Conservation (phyloP, 2,888 invertebrate species). For the Drosophila multiciliata region DNA sequence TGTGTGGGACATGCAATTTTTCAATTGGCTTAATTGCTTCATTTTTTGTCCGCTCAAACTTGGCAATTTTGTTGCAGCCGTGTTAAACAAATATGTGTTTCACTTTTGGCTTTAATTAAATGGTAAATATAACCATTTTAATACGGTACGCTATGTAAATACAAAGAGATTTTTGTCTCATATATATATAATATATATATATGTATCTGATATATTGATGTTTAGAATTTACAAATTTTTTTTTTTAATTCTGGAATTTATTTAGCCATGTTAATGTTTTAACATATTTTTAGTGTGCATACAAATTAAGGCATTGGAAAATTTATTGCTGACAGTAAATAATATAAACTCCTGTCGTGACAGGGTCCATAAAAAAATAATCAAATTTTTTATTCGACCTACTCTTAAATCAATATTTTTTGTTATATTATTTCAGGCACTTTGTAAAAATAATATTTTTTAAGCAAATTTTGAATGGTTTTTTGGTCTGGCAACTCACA, state of each 20-base stretch:
- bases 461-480: constrained; percentile 21
- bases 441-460: not conserved
- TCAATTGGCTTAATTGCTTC: constrained; percentile 72
- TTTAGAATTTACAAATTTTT: too few species aligned
- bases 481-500: constrained; percentile 42
- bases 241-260: too few species aligned
- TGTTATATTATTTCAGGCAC: not conserved
- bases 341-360: not conserved
- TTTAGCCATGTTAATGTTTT: too few species aligned
- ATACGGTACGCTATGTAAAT: not conserved
- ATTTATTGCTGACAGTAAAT: not conserved
- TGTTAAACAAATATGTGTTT: not conserved
- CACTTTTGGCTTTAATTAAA: not conserved
- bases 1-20: constrained; percentile 69
- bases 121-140: not conserved
- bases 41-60: constrained; percentile 45
- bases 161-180: not conserved
- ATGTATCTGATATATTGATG: too few species aligned
- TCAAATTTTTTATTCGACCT: not conserved
- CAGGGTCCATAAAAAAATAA: not conserved
- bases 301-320: not conserved
- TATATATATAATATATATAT: not conserved
- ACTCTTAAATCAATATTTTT: not conserved
- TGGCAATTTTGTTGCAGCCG: constrained; percentile 35
- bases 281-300: not conserved